Percentiles rank a stretch among this genome's conserved stretches.
Evolutionary conservation across 2,888 invertebrate species (phyloP).

Genomic region (Spisula subtruncata): DNA sequence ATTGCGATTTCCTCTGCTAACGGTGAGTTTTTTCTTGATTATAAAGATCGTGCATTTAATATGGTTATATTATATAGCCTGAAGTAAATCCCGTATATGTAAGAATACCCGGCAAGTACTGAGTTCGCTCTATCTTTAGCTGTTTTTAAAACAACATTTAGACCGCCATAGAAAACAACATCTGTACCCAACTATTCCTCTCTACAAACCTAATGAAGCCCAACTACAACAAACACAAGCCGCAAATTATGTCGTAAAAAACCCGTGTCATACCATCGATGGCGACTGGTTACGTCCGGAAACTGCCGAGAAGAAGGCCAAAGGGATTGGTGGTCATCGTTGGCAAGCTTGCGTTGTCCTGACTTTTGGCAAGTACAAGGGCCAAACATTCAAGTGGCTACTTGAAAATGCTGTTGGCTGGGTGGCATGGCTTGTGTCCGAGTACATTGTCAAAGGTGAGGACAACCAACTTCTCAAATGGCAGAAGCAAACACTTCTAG

Average conservation of each 20-base stretch:
- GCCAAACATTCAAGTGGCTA: constrained; percentile 49
- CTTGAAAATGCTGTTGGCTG: constrained; percentile 52
- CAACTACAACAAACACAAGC: neutral
- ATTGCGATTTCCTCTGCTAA: no score
- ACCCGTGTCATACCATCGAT: neutral
- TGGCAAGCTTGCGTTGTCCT: constrained; percentile 36
- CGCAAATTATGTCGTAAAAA: neutral
- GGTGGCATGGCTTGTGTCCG: constrained; percentile 6
- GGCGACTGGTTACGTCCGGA: neutral
- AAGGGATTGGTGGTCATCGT: neutral
- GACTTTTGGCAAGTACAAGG: constrained; percentile 24
- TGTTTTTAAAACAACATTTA: neutral
- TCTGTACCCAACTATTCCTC: neutral
- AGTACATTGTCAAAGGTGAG: constrained; percentile 14
- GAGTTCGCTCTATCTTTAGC: no score
- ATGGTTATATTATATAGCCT: no score
- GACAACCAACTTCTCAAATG: constrained; percentile 1
- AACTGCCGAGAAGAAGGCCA: constrained; percentile 10
- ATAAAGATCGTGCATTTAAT: no score
- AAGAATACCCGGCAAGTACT: no score
- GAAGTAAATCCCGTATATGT: no score
- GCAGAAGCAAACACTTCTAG: neutral
- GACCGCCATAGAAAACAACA: neutral
- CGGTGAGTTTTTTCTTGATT: no score
- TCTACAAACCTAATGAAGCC: neutral